Conservation (phyloP, 2,888 invertebrate genomes). For the Drosophila phalerata region DNA sequence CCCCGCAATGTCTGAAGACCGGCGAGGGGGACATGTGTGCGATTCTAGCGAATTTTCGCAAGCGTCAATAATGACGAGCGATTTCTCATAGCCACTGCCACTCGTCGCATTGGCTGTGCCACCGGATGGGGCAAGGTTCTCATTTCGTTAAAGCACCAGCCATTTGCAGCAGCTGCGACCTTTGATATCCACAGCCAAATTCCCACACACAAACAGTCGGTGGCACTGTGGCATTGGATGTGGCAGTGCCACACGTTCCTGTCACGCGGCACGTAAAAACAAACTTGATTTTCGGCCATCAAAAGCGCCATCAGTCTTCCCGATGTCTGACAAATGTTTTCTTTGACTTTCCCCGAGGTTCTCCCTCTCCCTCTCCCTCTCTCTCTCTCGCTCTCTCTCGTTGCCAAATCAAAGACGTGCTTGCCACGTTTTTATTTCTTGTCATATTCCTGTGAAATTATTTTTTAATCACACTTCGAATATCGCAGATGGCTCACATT, state of each 20-base stretch:
- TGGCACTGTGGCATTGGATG: slow-evolving; percentile 10
- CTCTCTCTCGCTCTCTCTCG: slow-evolving; percentile 1
- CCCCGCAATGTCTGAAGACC: slow-evolving; percentile 3
- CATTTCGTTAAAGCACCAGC: slow-evolving; percentile 79
- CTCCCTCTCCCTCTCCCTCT: background rate
- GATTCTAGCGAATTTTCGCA: slow-evolving; percentile 71
- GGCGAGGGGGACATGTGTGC: slow-evolving; percentile 46
- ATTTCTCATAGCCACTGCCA: slow-evolving; percentile 71
- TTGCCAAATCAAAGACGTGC: slow-evolving; percentile 64
- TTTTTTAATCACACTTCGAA: slow-evolving; percentile 74
- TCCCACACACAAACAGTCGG: slow-evolving; percentile 44
- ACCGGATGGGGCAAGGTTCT: slow-evolving; percentile 33
- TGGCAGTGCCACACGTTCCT: slow-evolving; percentile 40
- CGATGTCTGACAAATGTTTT: slow-evolving; percentile 74
- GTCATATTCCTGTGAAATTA: slow-evolving; percentile 69
- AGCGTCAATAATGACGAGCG: slow-evolving; percentile 81
- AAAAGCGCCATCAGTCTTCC: slow-evolving; percentile 78
- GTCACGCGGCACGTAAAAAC: slow-evolving; percentile 75
- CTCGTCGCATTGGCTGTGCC: slow-evolving; percentile 17
- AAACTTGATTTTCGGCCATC: slow-evolving; percentile 82
- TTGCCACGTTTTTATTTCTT: slow-evolving; percentile 48
- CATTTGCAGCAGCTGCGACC: slow-evolving; percentile 82
- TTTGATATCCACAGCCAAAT: slow-evolving; percentile 71
- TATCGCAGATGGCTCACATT: slow-evolving; percentile 4
- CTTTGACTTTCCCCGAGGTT: slow-evolving; percentile 62